These are phyloP conservation scores for Mermis nigrescens DNA, from an alignment of 2,888 invertebrate genomes.

Conservation along the genomic window DNA sequence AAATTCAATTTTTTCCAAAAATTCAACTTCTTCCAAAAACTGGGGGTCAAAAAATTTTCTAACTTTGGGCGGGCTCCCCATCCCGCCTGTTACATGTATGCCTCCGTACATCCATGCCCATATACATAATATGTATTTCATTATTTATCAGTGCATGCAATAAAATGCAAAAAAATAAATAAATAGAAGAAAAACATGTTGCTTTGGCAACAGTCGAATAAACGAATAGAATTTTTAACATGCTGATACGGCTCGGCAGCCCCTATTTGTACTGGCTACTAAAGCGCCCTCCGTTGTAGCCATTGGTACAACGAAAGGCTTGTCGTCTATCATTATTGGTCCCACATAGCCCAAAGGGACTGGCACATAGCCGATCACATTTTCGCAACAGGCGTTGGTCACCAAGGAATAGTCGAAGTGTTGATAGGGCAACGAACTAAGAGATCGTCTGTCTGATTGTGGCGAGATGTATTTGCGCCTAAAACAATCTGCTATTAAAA, in stretches of 20 bases:
- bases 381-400: slow-evolving; percentile 65
- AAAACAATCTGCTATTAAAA: neutral
- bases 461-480: neutral
- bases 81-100: too few species aligned
- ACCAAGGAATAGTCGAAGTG: slow-evolving; percentile 12
- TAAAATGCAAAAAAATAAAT: too few species aligned
- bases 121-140: too few species aligned
- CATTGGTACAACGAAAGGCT: slow-evolving; percentile 70
- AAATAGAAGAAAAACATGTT: too few species aligned
- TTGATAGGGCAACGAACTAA: neutral
- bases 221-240: too few species aligned
- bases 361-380: slow-evolving; percentile 86
- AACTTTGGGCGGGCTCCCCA: too few species aligned
- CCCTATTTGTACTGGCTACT: slow-evolving; percentile 87
- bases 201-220: too few species aligned
- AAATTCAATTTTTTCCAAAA: too few species aligned
- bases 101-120: too few species aligned
- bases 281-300: slow-evolving; percentile 96
- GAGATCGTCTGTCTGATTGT: neutral
- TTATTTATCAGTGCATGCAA: too few species aligned
- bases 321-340: slow-evolving; percentile 64
- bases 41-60: too few species aligned
- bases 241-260: slow-evolving; percentile 59
- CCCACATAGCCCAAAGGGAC: slow-evolving; percentile 90
- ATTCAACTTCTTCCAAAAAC: too few species aligned